Percentiles rank a stretch among this genome's conserved stretches.
phyloP scores from a whole-genome alignment of 2,797 vertebrate species.

The Enteromius treurensis region DNA sequence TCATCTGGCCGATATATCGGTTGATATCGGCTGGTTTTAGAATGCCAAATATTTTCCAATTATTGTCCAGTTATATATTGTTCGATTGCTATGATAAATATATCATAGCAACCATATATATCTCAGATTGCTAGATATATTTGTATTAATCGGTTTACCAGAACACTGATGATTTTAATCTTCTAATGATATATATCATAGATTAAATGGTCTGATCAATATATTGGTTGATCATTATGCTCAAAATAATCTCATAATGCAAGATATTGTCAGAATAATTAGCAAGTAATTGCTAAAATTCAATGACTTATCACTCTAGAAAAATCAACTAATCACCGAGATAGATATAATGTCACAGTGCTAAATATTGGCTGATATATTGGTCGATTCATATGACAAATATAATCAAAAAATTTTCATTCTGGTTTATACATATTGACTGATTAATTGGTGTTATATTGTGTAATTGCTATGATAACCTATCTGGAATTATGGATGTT shows the following conservation, averaged over 20 bases:
- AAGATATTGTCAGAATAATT: background rate
- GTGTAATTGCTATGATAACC: background rate
- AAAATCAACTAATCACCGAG: background rate
- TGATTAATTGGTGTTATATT: background rate
- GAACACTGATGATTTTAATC: background rate
- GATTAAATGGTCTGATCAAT: background rate
- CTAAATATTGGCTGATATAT: background rate
- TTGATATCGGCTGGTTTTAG: background rate
- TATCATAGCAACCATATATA: too few relatives aligned
- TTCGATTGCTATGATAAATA: background rate
- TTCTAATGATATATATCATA: background rate
- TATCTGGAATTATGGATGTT: too few relatives aligned
- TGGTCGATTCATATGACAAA: background rate
- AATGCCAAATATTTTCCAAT: background rate
- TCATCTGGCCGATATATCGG: background rate
- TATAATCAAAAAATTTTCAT: background rate
- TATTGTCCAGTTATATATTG: background rate
- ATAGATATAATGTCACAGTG: background rate
- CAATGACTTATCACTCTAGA: background rate
- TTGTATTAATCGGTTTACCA: background rate
- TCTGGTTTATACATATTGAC: background rate
- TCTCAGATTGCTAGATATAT: background rate
- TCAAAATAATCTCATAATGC: background rate
- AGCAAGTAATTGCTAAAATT: background rate
- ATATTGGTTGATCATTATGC: background rate